phyloP scores from a whole-genome alignment of 2,888 invertebrate species.

The Tetanocera ferruginea region DNA sequence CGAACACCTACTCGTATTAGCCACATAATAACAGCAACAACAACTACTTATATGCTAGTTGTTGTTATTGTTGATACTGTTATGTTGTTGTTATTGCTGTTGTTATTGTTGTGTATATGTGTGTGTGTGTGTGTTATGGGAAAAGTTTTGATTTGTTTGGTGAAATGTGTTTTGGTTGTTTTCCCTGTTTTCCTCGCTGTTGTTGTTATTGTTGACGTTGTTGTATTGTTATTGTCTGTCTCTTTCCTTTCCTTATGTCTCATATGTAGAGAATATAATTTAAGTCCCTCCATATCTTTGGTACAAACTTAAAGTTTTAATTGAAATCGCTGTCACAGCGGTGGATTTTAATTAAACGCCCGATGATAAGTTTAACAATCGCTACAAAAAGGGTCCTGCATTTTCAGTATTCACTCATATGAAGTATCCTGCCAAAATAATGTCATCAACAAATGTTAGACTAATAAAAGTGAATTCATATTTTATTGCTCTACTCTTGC shows the following conservation, averaged over 20 bases:
- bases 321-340: slow-evolving; percentile 42
- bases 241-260: background rate
- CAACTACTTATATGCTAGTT: background rate
- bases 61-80: no score
- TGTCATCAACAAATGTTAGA: no score
- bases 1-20: background rate
- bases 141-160: slow-evolving; percentile 64
- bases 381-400: no score
- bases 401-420: no score
- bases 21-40: background rate
- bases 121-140: no score
- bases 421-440: no score
- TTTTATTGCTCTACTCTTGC: no score
- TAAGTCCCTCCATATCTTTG: background rate
- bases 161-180: slow-evolving; percentile 52
- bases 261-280: background rate
- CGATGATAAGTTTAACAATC: no score
- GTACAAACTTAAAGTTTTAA: slow-evolving; percentile 30
- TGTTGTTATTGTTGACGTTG: background rate
- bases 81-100: background rate
- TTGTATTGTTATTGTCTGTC: background rate
- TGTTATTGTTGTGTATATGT: slow-evolving; percentile 55
- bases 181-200: background rate
- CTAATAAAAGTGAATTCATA: no score
- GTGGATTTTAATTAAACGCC: background rate